A percentile compares a stretch with the other conserved stretches of the same genome.
Evolutionary conservation across 2,113 vertebrate species (phyloP).

Genomic region (Grallaria varia): DNA sequence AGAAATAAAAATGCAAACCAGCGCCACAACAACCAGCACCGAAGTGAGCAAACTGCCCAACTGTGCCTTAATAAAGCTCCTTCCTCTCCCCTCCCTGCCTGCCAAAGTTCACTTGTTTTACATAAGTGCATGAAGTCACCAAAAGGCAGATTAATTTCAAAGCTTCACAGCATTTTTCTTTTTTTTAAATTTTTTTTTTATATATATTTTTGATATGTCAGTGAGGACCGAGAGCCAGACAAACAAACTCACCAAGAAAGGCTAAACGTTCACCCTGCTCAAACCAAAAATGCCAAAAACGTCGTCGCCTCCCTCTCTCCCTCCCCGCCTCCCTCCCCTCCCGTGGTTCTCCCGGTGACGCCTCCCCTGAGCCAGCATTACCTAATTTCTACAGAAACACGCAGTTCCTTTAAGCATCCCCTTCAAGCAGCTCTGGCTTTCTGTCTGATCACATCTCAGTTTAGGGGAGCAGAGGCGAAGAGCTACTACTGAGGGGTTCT

Average conservation of each 20-base stretch:
- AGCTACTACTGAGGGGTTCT: neutral
- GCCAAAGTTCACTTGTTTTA: neutral
- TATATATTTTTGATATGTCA: neutral
- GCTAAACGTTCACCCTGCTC: neutral
- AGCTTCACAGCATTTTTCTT: neutral
- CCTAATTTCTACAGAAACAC: conserved; percentile 34
- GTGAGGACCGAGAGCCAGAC: neutral
- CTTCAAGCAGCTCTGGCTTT: neutral
- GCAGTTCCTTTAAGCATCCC: neutral
- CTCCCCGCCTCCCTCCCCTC: neutral
- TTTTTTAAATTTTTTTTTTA: no score
- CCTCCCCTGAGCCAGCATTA: conserved; percentile 58
- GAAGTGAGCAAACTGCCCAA: neutral
- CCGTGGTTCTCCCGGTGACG: neutral
- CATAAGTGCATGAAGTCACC: neutral
- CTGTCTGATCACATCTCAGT: neutral
- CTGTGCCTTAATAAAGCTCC: neutral
- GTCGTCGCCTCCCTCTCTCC: neutral
- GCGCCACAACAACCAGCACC: neutral
- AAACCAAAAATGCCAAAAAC: neutral
- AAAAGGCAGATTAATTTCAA: neutral
- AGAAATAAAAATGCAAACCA: neutral
- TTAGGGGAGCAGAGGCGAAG: neutral
- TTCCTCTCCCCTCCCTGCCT: neutral
- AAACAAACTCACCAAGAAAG: neutral